Conservation (phyloP, 2,797 vertebrate genomes). For the Molossus molossus region DNA sequence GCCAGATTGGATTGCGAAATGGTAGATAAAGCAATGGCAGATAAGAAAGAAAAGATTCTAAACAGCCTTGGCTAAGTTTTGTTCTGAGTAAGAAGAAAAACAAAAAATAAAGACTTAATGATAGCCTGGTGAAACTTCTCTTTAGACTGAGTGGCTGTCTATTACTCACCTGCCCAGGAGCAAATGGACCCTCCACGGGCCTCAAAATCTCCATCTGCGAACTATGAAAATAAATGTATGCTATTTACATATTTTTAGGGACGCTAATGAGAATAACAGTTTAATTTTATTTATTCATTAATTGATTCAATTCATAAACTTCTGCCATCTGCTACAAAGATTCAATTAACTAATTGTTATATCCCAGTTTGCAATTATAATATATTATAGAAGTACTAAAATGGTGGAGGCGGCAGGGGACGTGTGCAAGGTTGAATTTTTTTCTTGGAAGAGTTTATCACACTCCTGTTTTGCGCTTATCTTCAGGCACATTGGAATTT, state of each 20-base stretch:
- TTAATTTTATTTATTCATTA: conserved; percentile 87
- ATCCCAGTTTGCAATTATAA: conserved; percentile 72
- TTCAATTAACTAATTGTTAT: conserved; percentile 80
- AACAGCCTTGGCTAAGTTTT: conserved; percentile 62
- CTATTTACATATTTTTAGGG: conserved; percentile 79
- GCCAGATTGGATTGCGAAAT: conserved; percentile 72
- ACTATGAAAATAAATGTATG: conserved; percentile 76
- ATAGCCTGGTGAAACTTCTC: conserved; percentile 60
- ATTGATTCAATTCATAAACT: conserved; percentile 84
- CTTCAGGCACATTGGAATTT: conserved; percentile 58
- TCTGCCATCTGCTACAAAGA: conserved; percentile 83
- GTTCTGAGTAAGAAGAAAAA: conserved; percentile 58
- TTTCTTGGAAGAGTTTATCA: not conserved
- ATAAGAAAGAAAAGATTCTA: conserved; percentile 72
- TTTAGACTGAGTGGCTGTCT: conserved; percentile 40
- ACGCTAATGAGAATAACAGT: conserved; percentile 82
- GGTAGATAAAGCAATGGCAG: conserved; percentile 74
- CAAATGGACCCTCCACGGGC: conserved; percentile 64
- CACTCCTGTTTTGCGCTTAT: not conserved
- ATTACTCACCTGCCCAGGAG: conserved; percentile 65
- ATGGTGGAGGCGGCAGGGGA: not conserved
- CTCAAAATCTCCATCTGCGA: conserved; percentile 78
- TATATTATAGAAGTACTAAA: conserved; percentile 65
- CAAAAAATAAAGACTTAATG: not conserved
- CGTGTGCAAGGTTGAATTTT: not conserved